A percentile compares a stretch with the other conserved stretches of the same genome.
Evolutionary conservation across 2,797 vertebrate species (phyloP).

Genomic region (Diglossa cyanea): DNA sequence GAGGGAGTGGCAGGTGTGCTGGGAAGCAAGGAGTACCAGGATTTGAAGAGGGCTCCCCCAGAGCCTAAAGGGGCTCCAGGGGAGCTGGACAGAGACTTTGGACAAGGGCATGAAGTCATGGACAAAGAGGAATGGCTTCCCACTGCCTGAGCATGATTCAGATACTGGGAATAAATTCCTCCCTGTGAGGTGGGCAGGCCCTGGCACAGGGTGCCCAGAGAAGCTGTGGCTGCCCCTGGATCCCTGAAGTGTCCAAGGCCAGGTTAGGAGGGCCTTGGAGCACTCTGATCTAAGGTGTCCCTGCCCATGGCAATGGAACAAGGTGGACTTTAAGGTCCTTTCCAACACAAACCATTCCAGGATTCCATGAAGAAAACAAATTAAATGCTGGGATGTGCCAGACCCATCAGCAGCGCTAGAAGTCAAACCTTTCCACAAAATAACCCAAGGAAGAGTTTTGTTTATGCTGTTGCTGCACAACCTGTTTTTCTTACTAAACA

Average conservation of each 20-base stretch:
- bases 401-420: neutral
- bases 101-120: neutral
- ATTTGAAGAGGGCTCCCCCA: neutral
- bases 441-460: neutral
- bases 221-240: neutral
- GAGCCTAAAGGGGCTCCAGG: neutral
- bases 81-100: neutral
- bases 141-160: no score
- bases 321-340: neutral
- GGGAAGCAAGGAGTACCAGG: neutral
- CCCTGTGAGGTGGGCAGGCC: neutral
- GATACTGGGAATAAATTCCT: neutral
- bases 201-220: neutral
- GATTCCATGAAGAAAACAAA: neutral
- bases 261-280: neutral
- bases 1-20: neutral
- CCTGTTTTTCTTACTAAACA: neutral
- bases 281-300: neutral
- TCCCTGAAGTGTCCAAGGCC: neutral
- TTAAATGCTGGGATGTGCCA: fast-evolving
- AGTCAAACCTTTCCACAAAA: neutral
- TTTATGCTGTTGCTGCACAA: neutral
- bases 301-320: neutral
- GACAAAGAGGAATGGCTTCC: neutral
- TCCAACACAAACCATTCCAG: neutral